Conservation (phyloP, 1,140 invertebrate species). For the Myzus persicae region DNA sequence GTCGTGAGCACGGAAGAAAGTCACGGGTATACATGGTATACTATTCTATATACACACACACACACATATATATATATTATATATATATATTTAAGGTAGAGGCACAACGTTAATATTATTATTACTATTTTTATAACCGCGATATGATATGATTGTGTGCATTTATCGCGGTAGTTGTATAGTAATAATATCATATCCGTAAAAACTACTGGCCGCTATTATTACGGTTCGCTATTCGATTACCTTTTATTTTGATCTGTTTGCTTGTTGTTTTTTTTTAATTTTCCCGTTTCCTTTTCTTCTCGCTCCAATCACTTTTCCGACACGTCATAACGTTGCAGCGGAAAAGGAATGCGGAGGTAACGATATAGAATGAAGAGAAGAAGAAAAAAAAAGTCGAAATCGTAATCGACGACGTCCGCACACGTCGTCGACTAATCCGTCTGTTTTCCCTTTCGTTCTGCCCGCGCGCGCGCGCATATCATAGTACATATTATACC, state of each 20-base stretch:
- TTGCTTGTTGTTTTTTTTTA: not conserved
- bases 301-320: not conserved
- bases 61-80: not conserved
- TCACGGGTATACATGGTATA: not conserved
- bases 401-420: constrained; percentile 16
- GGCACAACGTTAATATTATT: not conserved
- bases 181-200: not conserved
- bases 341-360: not conserved
- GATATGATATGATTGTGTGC: not conserved
- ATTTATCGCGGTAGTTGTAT: not conserved
- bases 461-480: not conserved
- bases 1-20: constrained; percentile 48
- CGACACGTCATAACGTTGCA: not conserved
- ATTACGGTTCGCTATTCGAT: constrained; percentile 35
- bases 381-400: constrained; percentile 29
- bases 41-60: too few relatives aligned
- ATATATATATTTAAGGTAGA: not conserved
- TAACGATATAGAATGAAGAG: not conserved
- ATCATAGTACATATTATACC: not conserved
- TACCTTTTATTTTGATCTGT: not conserved
- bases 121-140: not conserved
- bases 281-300: constrained; percentile 5
- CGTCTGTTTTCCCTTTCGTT: constrained; percentile 51
- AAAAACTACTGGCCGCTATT: not conserved
- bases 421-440: not conserved